phyloP scores from a whole-genome alignment of 1,140 invertebrate genomes.

The Oedothorax gibbosus region DNA sequence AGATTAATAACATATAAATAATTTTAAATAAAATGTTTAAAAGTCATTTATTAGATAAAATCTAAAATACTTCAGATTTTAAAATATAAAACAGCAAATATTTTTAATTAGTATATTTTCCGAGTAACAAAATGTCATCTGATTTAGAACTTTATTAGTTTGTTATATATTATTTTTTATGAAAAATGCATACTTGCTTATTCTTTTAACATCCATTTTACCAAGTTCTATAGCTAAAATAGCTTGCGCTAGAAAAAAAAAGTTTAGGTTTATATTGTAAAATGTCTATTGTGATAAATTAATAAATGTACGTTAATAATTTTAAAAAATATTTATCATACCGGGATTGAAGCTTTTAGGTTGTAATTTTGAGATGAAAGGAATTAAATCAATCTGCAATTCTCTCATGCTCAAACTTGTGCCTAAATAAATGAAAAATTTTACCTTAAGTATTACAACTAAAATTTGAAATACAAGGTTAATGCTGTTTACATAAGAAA shows the following conservation, averaged over 20 bases:
- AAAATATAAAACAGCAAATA: background rate
- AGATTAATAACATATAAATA: background rate
- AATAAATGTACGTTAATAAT: too few relatives aligned
- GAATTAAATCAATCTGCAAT: constrained; percentile 28
- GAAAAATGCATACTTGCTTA: background rate
- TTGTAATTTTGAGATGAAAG: constrained; percentile 18
- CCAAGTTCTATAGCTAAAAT: constrained; percentile 21
- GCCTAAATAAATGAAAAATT: background rate
- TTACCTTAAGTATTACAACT: background rate
- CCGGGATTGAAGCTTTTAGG: constrained; percentile 8
- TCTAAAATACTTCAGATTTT: background rate
- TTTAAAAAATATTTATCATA: constrained; percentile 2
- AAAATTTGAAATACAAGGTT: background rate
- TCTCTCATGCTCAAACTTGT: constrained; percentile 24
- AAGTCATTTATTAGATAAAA: background rate
- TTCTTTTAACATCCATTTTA: constrained; percentile 29
- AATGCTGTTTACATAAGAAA: background rate
- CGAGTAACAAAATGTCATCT: background rate
- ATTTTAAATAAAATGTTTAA: background rate
- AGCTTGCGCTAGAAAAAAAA: constrained; percentile 8
- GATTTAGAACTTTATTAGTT: background rate
- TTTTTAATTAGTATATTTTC: background rate
- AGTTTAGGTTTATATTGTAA: background rate
- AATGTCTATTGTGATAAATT: background rate
- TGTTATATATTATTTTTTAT: background rate